phyloP scores from a whole-genome alignment of 2,888 invertebrate species.

The Meghimatium bilineatum region DNA sequence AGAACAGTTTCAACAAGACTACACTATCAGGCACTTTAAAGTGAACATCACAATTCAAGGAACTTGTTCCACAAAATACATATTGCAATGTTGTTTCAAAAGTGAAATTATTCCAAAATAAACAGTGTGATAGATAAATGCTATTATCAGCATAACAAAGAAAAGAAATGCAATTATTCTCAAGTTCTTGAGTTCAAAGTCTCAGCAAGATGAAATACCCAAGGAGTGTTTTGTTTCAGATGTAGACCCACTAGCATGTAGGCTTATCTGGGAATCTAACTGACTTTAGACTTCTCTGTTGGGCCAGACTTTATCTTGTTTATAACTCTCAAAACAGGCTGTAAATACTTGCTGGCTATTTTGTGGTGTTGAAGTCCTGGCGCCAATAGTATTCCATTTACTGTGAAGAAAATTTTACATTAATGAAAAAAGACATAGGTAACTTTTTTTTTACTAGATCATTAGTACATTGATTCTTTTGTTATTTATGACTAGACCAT shows the following conservation, averaged over 20 bases:
- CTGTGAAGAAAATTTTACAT: constrained; percentile 60
- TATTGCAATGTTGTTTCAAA: background rate
- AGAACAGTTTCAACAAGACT: background rate
- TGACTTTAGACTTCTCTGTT: constrained; percentile 14
- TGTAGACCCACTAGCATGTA: constrained; percentile 2
- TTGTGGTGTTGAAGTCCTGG: constrained; percentile 74
- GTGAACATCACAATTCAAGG: background rate
- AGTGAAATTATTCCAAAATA: background rate
- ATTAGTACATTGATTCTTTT: too few species aligned
- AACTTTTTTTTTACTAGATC: too few species aligned
- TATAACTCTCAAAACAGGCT: background rate
- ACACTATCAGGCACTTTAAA: background rate
- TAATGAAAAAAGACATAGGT: background rate
- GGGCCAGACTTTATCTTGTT: constrained; percentile 2
- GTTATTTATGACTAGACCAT: too few species aligned
- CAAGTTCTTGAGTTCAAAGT: background rate
- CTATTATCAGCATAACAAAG: background rate
- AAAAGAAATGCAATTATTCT: background rate
- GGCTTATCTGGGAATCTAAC: background rate
- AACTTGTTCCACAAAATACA: background rate
- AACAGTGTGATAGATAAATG: background rate
- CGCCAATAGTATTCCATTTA: constrained; percentile 68
- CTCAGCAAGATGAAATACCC: background rate
- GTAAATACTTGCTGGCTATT: constrained; percentile 35
- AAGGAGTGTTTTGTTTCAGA: background rate